These are phyloP conservation scores for Formica selysi DNA, from an alignment of 1,140 invertebrate species.

Conservation along the genomic window DNA sequence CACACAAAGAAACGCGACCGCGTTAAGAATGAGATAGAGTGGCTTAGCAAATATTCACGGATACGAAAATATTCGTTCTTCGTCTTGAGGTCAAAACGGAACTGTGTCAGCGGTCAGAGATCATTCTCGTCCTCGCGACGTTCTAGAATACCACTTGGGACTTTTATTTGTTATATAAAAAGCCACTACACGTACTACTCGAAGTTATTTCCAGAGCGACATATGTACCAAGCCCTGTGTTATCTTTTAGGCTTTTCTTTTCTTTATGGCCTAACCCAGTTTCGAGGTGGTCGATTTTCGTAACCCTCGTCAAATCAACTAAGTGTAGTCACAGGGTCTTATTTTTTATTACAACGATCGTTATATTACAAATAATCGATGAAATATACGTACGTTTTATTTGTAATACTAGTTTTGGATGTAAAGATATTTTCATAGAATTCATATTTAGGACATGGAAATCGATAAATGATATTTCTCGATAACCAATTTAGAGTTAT, in stretches of 20 bases:
- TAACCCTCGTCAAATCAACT: neutral
- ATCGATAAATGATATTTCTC: neutral
- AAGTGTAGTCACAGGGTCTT: neutral
- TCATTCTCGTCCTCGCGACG: neutral
- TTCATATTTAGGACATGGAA: constrained; percentile 19
- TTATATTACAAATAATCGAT: neutral
- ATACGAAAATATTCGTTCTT: constrained; percentile 11
- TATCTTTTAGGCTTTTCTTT: constrained; percentile 26
- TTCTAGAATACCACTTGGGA: constrained; percentile 11
- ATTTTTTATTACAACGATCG: neutral
- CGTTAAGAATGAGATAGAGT: neutral
- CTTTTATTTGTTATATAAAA: constrained; percentile 32
- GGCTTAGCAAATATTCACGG: constrained; percentile 11
- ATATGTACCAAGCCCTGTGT: neutral
- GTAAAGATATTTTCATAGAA: constrained; percentile 19
- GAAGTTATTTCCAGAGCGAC: constrained; percentile 27
- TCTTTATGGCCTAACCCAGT: neutral
- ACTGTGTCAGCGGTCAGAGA: constrained; percentile 40
- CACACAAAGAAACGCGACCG: neutral
- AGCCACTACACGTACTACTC: neutral
- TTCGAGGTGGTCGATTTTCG: neutral
- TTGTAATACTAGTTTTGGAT: neutral
- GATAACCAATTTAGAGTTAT: constrained; percentile 12
- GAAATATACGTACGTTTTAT: neutral
- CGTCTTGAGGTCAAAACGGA: constrained; percentile 20